Conservation (phyloP, 92 coral and sea anemone genomes). For the Nematostella vectensis region DNA sequence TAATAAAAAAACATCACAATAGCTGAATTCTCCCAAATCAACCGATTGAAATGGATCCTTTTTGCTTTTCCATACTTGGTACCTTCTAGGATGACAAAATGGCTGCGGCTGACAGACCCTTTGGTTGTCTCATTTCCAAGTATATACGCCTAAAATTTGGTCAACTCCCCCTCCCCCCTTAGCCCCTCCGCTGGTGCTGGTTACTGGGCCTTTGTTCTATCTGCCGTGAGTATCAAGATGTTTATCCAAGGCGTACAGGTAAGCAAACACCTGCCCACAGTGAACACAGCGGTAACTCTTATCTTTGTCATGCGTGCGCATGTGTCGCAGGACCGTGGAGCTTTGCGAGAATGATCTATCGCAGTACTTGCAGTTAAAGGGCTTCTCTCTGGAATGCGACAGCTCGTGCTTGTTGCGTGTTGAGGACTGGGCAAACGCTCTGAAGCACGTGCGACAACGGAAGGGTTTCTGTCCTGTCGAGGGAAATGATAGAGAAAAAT, state of each 20-base stretch:
- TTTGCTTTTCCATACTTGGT: no score
- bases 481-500: no score
- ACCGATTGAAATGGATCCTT: no score
- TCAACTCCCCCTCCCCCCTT: no score
- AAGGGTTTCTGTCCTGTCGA: slow-evolving; percentile 51
- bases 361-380: slow-evolving; percentile 46
- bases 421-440: slow-evolving; percentile 58
- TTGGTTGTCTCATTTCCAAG: no score
- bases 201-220: neutral
- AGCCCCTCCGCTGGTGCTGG: no score
- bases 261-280: slow-evolving; percentile 55
- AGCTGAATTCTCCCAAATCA: no score
- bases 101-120: no score
- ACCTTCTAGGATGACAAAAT: no score
- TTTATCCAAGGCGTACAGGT: slow-evolving; percentile 44
- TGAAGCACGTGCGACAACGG: slow-evolving; percentile 34
- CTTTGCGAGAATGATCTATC: slow-evolving; percentile 50
- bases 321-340: slow-evolving; percentile 33
- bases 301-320: slow-evolving; percentile 55
- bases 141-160: no score
- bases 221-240: slow-evolving; percentile 39
- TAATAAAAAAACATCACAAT: no score
- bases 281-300: slow-evolving; percentile 34
- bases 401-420: slow-evolving; percentile 62
- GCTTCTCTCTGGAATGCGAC: slow-evolving; percentile 60